Conservation (phyloP, 2,797 vertebrate genomes). For the Peromyscus melanophrys region DNA sequence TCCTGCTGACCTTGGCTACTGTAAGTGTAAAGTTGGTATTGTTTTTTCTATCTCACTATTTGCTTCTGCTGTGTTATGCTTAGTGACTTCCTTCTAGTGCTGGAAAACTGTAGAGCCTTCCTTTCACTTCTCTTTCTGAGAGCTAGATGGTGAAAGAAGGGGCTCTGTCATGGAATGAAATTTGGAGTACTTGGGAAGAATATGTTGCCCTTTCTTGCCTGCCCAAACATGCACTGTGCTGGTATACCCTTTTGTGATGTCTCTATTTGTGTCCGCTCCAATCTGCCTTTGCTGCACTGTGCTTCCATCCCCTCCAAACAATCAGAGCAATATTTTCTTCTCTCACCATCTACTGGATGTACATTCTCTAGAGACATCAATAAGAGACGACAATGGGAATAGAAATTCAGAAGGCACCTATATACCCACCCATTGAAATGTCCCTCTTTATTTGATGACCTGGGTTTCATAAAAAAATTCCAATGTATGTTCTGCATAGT, state of each 20-base stretch:
- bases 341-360: neutral
- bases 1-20: conserved; percentile 48
- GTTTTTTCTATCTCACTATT: conserved; percentile 23
- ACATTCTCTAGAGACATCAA: neutral
- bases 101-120: neutral
- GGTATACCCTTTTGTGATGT: neutral
- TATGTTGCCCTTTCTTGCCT: neutral
- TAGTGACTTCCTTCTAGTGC: neutral
- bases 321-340: neutral
- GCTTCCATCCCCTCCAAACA: neutral
- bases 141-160: neutral
- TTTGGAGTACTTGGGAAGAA: neutral
- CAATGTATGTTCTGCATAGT: neutral
- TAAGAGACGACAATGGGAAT: neutral
- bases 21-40: conserved; percentile 24
- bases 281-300: neutral
- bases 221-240: neutral
- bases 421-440: neutral
- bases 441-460: neutral
- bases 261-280: neutral
- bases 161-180: neutral
- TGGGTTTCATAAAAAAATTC: neutral
- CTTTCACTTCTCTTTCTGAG: conserved; percentile 9
- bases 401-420: neutral
- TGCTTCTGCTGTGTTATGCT: conserved; percentile 31